phyloP scores from a whole-genome alignment of 2,113 vertebrate genomes.

The Datnioides undecimradiatus region DNA sequence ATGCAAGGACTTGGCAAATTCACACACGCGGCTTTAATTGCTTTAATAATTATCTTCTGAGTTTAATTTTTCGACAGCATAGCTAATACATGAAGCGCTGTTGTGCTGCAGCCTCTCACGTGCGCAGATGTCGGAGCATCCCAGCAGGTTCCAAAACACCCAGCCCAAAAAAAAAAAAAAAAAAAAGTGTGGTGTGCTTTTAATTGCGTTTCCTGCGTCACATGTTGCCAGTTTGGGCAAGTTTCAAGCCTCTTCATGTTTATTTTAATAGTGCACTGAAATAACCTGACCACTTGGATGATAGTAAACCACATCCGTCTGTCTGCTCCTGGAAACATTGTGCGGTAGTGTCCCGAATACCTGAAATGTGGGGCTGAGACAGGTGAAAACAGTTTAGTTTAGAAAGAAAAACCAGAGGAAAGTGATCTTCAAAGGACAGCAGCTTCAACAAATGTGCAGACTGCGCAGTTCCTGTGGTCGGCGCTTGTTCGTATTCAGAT shows the following conservation, averaged over 20 bases:
- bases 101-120: not conserved
- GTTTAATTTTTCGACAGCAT: conserved; percentile 1
- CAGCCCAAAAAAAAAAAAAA: no score
- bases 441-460: not conserved
- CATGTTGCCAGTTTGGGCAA: no score
- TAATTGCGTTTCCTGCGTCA: not conserved
- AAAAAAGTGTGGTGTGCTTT: not conserved
- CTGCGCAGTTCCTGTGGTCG: not conserved
- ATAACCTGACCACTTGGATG: not conserved
- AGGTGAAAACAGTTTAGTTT: not conserved
- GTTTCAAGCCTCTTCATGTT: not conserved
- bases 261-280: not conserved
- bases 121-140: conserved; percentile 3
- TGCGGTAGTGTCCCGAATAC: not conserved
- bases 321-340: not conserved
- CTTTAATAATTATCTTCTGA: conserved; percentile 42
- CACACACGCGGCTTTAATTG: conserved; percentile 28
- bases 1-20: conserved; percentile 23
- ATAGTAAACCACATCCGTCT: not conserved
- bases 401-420: not conserved
- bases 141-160: not conserved
- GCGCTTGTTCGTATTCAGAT: not conserved
- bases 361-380: not conserved
- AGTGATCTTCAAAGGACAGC: not conserved
- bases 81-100: conserved; percentile 16